A percentile compares a stretch with the other conserved stretches of the same genome.
Evolutionary conservation across 2,113 vertebrate species (phyloP).

Genomic region (Ciconia stormi): DNA sequence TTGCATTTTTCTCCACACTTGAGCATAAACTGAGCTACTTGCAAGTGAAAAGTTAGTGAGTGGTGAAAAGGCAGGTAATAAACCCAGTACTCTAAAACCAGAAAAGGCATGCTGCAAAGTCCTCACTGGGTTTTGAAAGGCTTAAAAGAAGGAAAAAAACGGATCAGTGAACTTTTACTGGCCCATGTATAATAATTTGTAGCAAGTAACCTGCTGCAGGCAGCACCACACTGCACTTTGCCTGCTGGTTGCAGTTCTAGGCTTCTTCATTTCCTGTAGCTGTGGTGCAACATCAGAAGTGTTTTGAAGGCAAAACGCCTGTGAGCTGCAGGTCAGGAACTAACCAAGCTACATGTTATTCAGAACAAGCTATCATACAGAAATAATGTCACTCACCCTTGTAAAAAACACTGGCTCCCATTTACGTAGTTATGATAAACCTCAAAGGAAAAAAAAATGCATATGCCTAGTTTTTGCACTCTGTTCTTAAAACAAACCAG

Average conservation of each 20-base stretch:
- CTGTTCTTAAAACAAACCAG: not conserved
- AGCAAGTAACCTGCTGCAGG: not conserved
- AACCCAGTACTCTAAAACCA: not conserved
- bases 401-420: not conserved
- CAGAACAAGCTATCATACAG: not conserved
- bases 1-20: not conserved
- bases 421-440: not conserved
- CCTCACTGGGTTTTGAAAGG: not conserved
- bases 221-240: not conserved
- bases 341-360: not conserved
- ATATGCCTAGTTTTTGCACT: not conserved
- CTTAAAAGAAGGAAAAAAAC: not conserved
- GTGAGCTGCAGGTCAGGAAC: not conserved
- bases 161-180: not conserved
- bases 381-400: not conserved
- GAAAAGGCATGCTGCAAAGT: not conserved
- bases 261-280: not conserved
- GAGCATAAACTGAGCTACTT: not conserved
- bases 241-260: not conserved
- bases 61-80: not conserved
- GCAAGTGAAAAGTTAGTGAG: not conserved
- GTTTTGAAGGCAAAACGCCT: not conserved
- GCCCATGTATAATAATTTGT: not conserved
- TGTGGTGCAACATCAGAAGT: not conserved
- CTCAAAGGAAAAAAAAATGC: not conserved